phyloP scores from a whole-genome alignment of 2,888 invertebrate species.

The Hedya salicella region DNA sequence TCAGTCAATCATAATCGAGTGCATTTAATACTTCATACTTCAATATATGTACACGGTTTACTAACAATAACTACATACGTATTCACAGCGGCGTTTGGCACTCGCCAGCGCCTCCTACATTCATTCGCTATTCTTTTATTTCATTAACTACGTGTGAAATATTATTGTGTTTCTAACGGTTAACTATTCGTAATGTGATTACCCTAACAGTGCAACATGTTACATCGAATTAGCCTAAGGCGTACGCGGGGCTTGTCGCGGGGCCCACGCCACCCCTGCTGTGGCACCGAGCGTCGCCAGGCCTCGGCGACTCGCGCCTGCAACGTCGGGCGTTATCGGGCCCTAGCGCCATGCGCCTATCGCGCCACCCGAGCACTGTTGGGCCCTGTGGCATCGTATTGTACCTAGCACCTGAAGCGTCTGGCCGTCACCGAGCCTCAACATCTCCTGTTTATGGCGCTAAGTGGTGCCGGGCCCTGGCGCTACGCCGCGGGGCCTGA shows the following conservation, averaged over 20 bases:
- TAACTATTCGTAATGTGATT: slow-evolving; percentile 69
- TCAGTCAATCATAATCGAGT: slow-evolving; percentile 76
- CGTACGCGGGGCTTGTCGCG: slow-evolving; percentile 38
- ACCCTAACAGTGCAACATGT: slow-evolving; percentile 66
- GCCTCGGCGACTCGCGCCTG: neutral
- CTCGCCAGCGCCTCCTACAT: slow-evolving; percentile 49
- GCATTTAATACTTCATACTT: slow-evolving; percentile 64
- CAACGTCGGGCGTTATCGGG: neutral
- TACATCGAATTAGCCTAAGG: slow-evolving; percentile 54
- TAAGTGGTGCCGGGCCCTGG: neutral
- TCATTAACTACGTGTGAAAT: slow-evolving; percentile 68
- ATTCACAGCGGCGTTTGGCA: slow-evolving; percentile 65
- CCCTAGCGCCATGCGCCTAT: neutral
- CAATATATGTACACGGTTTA: slow-evolving; percentile 74
- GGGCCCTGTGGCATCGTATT: neutral
- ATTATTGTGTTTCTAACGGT: slow-evolving; percentile 72
- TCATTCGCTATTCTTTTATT: slow-evolving; percentile 62
- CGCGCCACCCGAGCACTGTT: neutral
- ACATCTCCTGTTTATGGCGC: no score
- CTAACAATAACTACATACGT: slow-evolving; percentile 72
- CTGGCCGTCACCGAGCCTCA: no score
- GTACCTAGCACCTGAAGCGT: no score
- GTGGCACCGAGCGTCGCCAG: neutral
- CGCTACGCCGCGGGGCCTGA: slow-evolving; percentile 6
- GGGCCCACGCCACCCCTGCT: slow-evolving; percentile 8